Base-by-base conservation (phyloP, 2,797 vertebrate genomes). In the Pangasius mekongensis region DNA sequence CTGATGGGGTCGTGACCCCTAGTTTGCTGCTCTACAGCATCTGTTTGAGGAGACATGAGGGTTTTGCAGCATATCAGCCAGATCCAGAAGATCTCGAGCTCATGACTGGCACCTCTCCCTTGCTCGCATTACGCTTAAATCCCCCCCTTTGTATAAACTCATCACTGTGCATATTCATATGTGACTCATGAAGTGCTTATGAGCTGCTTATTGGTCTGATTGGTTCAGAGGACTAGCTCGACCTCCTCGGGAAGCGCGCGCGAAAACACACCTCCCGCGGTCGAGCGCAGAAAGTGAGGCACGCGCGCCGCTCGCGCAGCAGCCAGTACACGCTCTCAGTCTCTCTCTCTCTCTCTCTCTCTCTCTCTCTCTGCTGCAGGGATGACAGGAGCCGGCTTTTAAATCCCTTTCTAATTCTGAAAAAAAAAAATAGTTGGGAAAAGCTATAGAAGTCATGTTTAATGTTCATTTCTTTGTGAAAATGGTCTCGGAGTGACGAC, bases 211-310 rank as follows among this genome's bases (percentile, higher is more conserved):
- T 82, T 86, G 20, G 56, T 64, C 58, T 67, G 88, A 93, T 91
- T 91, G 56, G 85, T 30, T 69, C 81, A 80, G 86, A 91, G 92
- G 91, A 91, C 83, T 85, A 85, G 93, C 93, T 94, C 95, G 94
- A 93, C 95, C 96, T 93, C 92, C 90, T 93, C 94, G 93, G 94
- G 95, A 95, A 96, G 93, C 93, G 87, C 86, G 76, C 90, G 94
- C 5, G 58, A 22, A 14, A 84, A 93, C 94, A 95, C 95, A 94
- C 96, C 95, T 94, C 94, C 94, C 92, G 92, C 92, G 87, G 93
- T 91, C 93, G 89, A 91, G 89, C 89, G 84, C 83, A 91, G 58
- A 93, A 91, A 80, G 87, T 67, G 84, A 83, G 85, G 86, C 85
- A 54, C 85, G 94, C 94, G 93, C 95, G 90, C 89, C 93, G 93